Conservation (phyloP, 2,797 vertebrate genomes). For the Anabas testudineus region DNA sequence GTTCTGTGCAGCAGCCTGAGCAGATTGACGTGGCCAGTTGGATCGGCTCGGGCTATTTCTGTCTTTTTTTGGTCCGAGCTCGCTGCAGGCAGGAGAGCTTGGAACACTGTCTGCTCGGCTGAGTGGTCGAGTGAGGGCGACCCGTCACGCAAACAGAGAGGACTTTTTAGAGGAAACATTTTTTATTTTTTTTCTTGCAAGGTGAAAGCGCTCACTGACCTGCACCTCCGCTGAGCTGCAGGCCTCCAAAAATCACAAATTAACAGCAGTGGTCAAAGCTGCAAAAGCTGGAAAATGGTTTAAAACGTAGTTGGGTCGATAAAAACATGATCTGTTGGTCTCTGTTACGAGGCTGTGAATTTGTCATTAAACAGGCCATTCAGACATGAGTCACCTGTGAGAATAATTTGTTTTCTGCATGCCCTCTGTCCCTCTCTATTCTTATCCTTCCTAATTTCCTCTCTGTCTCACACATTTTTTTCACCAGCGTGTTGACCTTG, state of each 20-base stretch:
- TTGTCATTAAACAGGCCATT: slow-evolving; percentile 64
- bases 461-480: slow-evolving; percentile 48
- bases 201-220: slow-evolving; percentile 44
- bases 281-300: slow-evolving; percentile 16
- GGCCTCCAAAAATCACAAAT: slow-evolving; percentile 12
- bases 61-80: slow-evolving; percentile 52
- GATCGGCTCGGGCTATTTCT: slow-evolving; percentile 65
- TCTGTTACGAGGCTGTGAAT: slow-evolving; percentile 45
- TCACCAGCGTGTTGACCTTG: slow-evolving; percentile 78
- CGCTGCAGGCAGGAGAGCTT: slow-evolving; percentile 60
- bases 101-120: slow-evolving; percentile 47
- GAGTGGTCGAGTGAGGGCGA: slow-evolving; percentile 52
- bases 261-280: slow-evolving; percentile 20
- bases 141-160: slow-evolving; percentile 31
- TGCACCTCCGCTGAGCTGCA: slow-evolving; percentile 36
- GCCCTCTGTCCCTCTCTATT: slow-evolving; percentile 65
- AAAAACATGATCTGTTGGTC: slow-evolving; percentile 24
- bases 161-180: slow-evolving; percentile 47
- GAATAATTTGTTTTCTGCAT: slow-evolving; percentile 66
- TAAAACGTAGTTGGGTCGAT: slow-evolving; percentile 18
- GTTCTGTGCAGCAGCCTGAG: slow-evolving; percentile 38
- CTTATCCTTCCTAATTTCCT: slow-evolving; percentile 75
- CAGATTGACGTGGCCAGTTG: slow-evolving; percentile 49
- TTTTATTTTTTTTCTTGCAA: no score
- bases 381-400: slow-evolving; percentile 69